Evolutionary conservation across 2,888 invertebrate genomes (phyloP), one percentile per base, ranked within the genome.

Genomic region (Dicranocentrus wangi): DNA sequence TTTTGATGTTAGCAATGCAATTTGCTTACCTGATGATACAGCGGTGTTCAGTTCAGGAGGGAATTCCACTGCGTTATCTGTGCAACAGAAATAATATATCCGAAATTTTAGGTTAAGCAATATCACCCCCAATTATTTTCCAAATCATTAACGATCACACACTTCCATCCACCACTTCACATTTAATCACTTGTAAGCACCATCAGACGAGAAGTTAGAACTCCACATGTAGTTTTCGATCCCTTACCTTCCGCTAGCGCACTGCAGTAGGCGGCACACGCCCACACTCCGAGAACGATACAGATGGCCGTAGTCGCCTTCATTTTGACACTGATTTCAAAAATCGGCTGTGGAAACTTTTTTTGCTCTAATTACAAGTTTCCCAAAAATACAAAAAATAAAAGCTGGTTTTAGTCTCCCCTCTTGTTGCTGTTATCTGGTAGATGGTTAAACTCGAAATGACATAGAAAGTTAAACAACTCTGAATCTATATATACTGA

Each of bases 401-500:
- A 32, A 3, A 3, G 32, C 10, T 32, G 10, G 32, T 10, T 32
- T 10, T 7, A 32, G 32, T 32, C 3, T 10, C 3, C 10, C 3
- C 3, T 3, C 32, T 32, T 32, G 17, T 3, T 27, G 63, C 32
- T 65, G 71, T 71, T 71, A 79, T 71, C 71, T 32, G 10, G 13
- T 28, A 15, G 51, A 60, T 25, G 51, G n/a, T 58, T 2, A 69
- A 58, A 47, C 73, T 39, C 25, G 53, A 47, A 80, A 73, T 80
- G 80, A 80, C 80, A 73, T 80, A 61, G 63, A 80, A 73, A 80
- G 80, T 80, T 80, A 27, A 68, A 23, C 21, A 55, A 63, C 65
- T 70, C 61, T 27, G 58, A 69, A 70, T 55, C 81, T 83, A 81
- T 83, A 73, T 83, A 83, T 81, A 83, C 61, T 66, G 68, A 47